These are phyloP conservation scores for Sebastes kiyomatsui DNA, from an alignment of 2,797 vertebrate species.

Conservation along the genomic window DNA sequence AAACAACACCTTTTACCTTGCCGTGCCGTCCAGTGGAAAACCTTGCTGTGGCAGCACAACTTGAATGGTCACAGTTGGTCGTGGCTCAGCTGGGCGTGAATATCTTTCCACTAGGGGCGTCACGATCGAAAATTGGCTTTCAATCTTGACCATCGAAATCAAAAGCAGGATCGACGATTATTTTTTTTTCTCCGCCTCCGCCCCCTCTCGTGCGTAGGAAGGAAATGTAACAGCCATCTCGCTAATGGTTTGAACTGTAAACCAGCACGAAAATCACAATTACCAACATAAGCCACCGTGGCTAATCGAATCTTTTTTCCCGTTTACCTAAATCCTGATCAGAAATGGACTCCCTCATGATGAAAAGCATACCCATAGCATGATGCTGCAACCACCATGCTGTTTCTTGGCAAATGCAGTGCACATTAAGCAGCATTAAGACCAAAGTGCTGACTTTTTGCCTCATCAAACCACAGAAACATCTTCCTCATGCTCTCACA, in stretches of 20 bases:
- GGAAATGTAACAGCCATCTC: too few relatives aligned
- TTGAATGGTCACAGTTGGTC: neutral
- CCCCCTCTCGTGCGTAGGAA: neutral
- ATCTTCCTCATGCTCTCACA: slow-evolving; percentile 19
- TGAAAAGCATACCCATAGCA: neutral
- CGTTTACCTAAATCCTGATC: neutral
- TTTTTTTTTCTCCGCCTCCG: too few relatives aligned
- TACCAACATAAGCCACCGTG: too few relatives aligned
- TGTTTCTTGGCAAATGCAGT: neutral
- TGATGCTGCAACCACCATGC: neutral
- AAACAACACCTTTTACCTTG: neutral
- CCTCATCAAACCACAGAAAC: slow-evolving; percentile 20
- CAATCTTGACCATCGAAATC: too few relatives aligned
- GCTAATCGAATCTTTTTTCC: too few relatives aligned
- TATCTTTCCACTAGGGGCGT: neutral
- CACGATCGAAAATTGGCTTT: too few relatives aligned
- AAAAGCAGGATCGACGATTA: too few relatives aligned
- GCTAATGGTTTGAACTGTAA: too few relatives aligned
- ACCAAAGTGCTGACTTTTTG: slow-evolving; percentile 8
- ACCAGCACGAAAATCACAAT: too few relatives aligned
- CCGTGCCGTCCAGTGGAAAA: neutral
- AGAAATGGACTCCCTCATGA: neutral
- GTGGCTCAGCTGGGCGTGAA: neutral
- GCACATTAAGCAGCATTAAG: neutral
- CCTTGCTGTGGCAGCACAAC: neutral